Base-by-base conservation (phyloP, 2,888 invertebrate species). In the Aleiodes testaceus region DNA sequence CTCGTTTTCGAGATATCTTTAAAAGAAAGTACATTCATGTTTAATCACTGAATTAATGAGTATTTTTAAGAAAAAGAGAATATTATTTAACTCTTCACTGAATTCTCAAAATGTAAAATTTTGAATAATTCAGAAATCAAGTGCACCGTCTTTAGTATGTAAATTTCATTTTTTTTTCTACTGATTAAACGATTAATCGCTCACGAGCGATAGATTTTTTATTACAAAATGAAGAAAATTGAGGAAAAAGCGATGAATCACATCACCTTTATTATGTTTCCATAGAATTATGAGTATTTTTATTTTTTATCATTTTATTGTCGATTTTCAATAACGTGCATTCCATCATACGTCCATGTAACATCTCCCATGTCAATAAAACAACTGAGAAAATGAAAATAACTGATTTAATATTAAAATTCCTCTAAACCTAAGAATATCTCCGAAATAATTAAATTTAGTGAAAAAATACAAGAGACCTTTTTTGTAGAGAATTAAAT, bases 291-390 rank as follows among this genome's bases (percentile, higher is more conserved):
- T 16, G 12, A 36, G 14, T 42, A 20, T 12, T 16, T 44, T n/a
- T 61, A n/a, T 69, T 61, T 16, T 49, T 61, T 72, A 71, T 64
- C 73, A 75, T 70, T 79, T 79, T 77, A 75, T 72, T 76, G 78
- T 76, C 77, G 76, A 79, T 72, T 71, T 74, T 75, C 78, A 70
- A 77, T 78, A 80, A 80, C 77, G 77, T 79, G 79, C 81, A 82
- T 84, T 82, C 81, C 82, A 82, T 80, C 77, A 78, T 81, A 79
- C 79, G 82, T 79, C 81, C 79, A 79, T 81, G 79, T 83, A 83
- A 82, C 80, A 82, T 80, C 78, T 79, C 79, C 80, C 79, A 83
- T 82, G 84, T 84, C 83, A 84, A 82, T 83, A 80, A 81, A 80
- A 76, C 72, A 72, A 77, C 76, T 72, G 66, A 74, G 77, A 75